Conservation (phyloP, 2,888 invertebrate species). For the Spodoptera littoralis region DNA sequence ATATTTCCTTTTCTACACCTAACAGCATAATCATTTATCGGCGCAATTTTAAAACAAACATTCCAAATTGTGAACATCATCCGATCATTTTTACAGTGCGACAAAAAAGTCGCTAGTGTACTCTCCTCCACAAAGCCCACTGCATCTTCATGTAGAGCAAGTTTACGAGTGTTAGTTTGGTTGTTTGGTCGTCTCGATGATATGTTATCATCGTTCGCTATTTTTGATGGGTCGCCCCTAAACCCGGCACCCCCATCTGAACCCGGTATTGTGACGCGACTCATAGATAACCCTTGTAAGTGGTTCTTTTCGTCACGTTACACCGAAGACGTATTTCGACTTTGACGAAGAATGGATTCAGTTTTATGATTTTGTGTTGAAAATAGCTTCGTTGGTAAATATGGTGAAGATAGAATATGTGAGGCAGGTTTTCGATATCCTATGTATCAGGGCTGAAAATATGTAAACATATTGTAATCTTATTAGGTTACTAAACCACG, state of each 20-base stretch:
- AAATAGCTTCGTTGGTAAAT: slow-evolving; percentile 29
- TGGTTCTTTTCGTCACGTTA: slow-evolving; percentile 56
- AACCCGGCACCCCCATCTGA: slow-evolving; percentile 65
- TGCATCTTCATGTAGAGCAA: slow-evolving; percentile 73
- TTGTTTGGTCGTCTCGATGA: slow-evolving; percentile 75
- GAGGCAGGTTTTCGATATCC: slow-evolving; percentile 14
- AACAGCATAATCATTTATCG: too few relatives aligned
- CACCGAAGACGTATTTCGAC: slow-evolving; percentile 36
- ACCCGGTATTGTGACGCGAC: slow-evolving; percentile 54
- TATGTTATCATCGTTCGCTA: slow-evolving; percentile 75
- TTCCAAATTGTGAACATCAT: background rate
- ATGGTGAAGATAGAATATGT: slow-evolving; percentile 1
- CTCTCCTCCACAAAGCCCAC: slow-evolving; percentile 46
- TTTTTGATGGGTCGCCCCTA: slow-evolving; percentile 66
- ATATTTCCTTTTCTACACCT: too few relatives aligned
- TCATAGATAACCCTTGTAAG: slow-evolving; percentile 61
- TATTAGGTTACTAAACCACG: too few relatives aligned
- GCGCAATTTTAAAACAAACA: too few relatives aligned
- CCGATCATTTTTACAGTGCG: background rate
- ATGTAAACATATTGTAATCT: too few relatives aligned
- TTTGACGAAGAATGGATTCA: slow-evolving; percentile 39
- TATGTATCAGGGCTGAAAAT: too few relatives aligned
- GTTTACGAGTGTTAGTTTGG: slow-evolving; percentile 82
- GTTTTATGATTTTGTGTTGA: slow-evolving; percentile 48
- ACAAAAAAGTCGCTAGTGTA: slow-evolving; percentile 61